phyloP scores from a whole-genome alignment of 2,113 vertebrate species.

The Taurulus bubalis region DNA sequence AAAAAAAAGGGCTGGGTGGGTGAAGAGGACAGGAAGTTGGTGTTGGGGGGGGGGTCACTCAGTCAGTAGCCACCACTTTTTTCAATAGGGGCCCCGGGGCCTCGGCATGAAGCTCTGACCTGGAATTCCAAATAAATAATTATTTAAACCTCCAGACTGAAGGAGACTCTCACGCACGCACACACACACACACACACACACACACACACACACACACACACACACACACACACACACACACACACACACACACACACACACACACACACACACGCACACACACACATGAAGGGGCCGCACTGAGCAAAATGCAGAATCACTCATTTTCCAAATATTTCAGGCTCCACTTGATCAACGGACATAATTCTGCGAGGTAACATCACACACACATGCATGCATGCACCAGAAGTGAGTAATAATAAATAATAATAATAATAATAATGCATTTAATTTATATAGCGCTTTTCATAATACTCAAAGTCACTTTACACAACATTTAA shows the following conservation, averaged over 20 bases:
- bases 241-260: slow-evolving; percentile 1
- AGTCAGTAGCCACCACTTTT: slow-evolving; percentile 43
- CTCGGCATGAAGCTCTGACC: slow-evolving; percentile 59
- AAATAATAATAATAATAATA: no score
- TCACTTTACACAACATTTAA: no score
- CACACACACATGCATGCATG: not conserved
- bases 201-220: not conserved
- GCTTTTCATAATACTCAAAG: no score
- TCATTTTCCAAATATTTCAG: slow-evolving; percentile 3
- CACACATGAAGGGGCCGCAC: not conserved
- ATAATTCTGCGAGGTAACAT: slow-evolving; percentile 6
- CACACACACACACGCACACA: not conserved
- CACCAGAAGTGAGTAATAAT: not conserved
- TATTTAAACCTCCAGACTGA: slow-evolving; percentile 44
- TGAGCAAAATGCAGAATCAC: slow-evolving; percentile 18
- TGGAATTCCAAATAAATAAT: slow-evolving; percentile 79
- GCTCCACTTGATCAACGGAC: slow-evolving; percentile 33
- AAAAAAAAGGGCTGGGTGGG: not conserved
- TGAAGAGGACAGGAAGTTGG: slow-evolving; percentile 24
- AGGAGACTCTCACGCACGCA: not conserved
- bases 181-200: slow-evolving; percentile 1
- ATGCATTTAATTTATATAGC: no score
- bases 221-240: slow-evolving; percentile 3
- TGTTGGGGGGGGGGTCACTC: slow-evolving; percentile 50
- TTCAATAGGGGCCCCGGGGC: slow-evolving; percentile 39